phyloP scores from a whole-genome alignment of 2,888 invertebrate genomes.

The Cacoxenus indagator region DNA sequence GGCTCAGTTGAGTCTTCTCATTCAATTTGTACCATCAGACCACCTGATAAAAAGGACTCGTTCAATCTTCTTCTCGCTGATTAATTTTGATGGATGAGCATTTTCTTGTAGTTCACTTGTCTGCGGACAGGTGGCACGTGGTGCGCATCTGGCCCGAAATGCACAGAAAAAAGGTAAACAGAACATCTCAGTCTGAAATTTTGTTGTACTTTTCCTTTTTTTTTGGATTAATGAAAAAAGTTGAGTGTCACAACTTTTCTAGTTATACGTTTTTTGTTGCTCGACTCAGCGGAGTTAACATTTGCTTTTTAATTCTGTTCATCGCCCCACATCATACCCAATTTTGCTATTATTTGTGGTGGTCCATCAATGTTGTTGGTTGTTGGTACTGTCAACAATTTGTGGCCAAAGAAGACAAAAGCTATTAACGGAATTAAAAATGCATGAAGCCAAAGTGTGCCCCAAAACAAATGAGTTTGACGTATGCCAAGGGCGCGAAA shows the following conservation, averaged over 20 bases:
- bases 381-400: neutral
- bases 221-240: slow-evolving; percentile 11
- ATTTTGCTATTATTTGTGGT: slow-evolving; percentile 39
- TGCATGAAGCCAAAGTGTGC: slow-evolving; percentile 57
- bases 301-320: neutral
- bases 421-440: slow-evolving; percentile 65
- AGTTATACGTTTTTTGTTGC: slow-evolving; percentile 36
- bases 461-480: neutral
- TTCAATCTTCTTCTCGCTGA: slow-evolving; percentile 28
- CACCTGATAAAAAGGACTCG: neutral
- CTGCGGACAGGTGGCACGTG: slow-evolving; percentile 31
- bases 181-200: slow-evolving; percentile 22
- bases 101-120: slow-evolving; percentile 52
- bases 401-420: slow-evolving; percentile 51
- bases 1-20: too few relatives aligned
- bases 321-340: neutral
- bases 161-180: slow-evolving; percentile 27
- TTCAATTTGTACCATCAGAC: slow-evolving; percentile 13
- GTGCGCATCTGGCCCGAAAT: slow-evolving; percentile 42
- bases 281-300: neutral
- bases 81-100: slow-evolving; percentile 67
- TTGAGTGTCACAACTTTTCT: slow-evolving; percentile 12
- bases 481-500: neutral
- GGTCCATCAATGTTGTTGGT: slow-evolving; percentile 53
- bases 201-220: slow-evolving; percentile 11